These are phyloP conservation scores for Trematocara marginatum DNA, from an alignment of 2,113 vertebrate species.

Conservation along the genomic window DNA sequence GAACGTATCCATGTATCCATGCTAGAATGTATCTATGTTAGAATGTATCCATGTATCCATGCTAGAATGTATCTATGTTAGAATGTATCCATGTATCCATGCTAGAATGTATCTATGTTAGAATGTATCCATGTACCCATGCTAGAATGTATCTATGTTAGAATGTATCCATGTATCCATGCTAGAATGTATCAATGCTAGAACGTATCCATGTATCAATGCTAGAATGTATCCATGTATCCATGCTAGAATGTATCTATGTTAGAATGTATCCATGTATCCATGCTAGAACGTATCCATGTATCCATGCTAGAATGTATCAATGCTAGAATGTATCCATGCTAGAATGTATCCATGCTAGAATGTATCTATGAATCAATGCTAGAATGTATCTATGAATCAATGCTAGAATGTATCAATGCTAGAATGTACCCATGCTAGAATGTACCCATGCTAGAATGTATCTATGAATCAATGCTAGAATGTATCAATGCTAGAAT, in stretches of 20 bases:
- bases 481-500: fast-evolving
- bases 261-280: fast-evolving
- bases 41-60: too few relatives aligned
- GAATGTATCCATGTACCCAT: fast-evolving
- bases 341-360: fast-evolving
- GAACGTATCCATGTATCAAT: fast-evolving
- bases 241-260: fast-evolving
- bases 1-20: fast-evolving
- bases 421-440: fast-evolving
- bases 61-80: fast-evolving
- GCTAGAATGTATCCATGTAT: fast-evolving
- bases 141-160: fast-evolving
- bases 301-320: fast-evolving
- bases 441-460: fast-evolving
- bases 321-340: fast-evolving
- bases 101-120: fast-evolving
- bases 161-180: fast-evolving
- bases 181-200: fast-evolving
- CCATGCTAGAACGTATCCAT: fast-evolving
- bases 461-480: too few relatives aligned
- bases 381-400: fast-evolving
- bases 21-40: too few relatives aligned
- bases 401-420: fast-evolving
- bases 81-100: too few relatives aligned
- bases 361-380: fast-evolving